Percentiles rank a stretch among this genome's conserved stretches.
These are phyloP conservation scores for Tetranychus piercei DNA, from an alignment of 2,888 invertebrate species.

Conservation along the genomic window DNA sequence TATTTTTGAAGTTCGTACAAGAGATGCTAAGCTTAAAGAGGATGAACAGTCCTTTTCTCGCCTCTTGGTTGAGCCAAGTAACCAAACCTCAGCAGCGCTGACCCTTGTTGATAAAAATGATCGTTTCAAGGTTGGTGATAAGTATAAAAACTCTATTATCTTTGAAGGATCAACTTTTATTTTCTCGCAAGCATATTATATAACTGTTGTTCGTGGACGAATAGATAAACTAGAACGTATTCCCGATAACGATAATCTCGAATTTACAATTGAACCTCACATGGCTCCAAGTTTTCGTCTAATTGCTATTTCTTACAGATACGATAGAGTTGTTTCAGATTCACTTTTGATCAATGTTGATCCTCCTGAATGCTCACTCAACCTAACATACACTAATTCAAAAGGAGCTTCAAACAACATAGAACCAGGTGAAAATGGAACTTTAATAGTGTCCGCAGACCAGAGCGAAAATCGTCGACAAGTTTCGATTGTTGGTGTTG, in stretches of 20 bases:
- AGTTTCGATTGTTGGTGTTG: constrained; percentile 26
- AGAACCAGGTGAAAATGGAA: constrained; percentile 22
- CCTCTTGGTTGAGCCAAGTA: background rate
- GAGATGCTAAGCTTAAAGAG: background rate
- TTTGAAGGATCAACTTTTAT: constrained; percentile 10
- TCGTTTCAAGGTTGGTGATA: constrained; percentile 1
- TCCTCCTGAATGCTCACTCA: constrained; percentile 18
- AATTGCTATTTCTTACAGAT: constrained; percentile 19
- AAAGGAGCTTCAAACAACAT: background rate
- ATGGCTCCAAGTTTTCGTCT: constrained; percentile 23
- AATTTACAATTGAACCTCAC: constrained; percentile 1
- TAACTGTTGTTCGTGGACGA: background rate
- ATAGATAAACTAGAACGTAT: background rate
- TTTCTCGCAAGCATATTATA: background rate
- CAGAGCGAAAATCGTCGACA: constrained; percentile 21
- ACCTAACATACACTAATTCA: background rate
- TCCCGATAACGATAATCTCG: background rate
- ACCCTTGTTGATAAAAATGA: background rate
- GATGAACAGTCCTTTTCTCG: constrained; percentile 17
- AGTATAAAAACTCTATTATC: background rate
- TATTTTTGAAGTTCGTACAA: background rate
- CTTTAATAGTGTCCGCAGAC: constrained; percentile 19
- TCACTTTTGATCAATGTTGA: constrained; percentile 24
- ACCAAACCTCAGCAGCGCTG: background rate
- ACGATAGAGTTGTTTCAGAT: constrained; percentile 18